phyloP scores from a whole-genome alignment of 1,140 invertebrate species.

The Lepidurus apus region DNA sequence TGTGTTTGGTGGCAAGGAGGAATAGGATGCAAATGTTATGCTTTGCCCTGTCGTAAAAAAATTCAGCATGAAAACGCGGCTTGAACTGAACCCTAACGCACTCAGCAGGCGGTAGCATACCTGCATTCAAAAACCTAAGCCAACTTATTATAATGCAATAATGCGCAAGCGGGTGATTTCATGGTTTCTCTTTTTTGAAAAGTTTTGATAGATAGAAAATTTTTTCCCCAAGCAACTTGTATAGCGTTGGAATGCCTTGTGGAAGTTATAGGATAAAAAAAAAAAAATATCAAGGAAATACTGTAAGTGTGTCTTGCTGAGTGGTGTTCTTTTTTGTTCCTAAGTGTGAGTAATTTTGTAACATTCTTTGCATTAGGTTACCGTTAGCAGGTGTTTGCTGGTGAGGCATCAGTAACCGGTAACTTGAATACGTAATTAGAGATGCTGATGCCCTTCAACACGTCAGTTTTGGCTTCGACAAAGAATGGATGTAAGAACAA shows the following conservation, averaged over 20 bases:
- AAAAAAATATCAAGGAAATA: no score
- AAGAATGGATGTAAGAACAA: not conserved
- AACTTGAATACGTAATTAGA: constrained; percentile 19
- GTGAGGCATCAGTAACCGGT: constrained; percentile 13
- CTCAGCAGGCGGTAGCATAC: constrained; percentile 12
- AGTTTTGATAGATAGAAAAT: not conserved
- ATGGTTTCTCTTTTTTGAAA: not conserved
- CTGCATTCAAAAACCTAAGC: constrained; percentile 9
- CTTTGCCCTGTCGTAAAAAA: constrained; percentile 8
- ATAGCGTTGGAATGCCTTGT: no score
- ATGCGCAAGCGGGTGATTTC: constrained; percentile 20
- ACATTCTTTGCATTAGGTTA: constrained; percentile 16
- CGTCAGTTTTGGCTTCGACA: not conserved
- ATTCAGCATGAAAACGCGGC: constrained; percentile 18
- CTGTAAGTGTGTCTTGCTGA: not conserved
- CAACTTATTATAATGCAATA: constrained; percentile 13
- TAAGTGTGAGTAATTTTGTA: constrained; percentile 6
- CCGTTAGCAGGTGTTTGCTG: constrained; percentile 14
- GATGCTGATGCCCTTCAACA: constrained; percentile 17
- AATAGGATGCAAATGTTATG: constrained; percentile 16
- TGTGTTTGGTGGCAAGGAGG: not conserved
- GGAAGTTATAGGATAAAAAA: no score
- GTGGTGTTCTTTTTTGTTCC: not conserved
- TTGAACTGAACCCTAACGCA: constrained; percentile 12
- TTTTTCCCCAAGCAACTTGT: not conserved